Percentiles rank a stretch among this genome's conserved stretches.
These are phyloP conservation scores for Lasius fuliginosus DNA, from an alignment of 2,888 invertebrate species.

Conservation along the genomic window DNA sequence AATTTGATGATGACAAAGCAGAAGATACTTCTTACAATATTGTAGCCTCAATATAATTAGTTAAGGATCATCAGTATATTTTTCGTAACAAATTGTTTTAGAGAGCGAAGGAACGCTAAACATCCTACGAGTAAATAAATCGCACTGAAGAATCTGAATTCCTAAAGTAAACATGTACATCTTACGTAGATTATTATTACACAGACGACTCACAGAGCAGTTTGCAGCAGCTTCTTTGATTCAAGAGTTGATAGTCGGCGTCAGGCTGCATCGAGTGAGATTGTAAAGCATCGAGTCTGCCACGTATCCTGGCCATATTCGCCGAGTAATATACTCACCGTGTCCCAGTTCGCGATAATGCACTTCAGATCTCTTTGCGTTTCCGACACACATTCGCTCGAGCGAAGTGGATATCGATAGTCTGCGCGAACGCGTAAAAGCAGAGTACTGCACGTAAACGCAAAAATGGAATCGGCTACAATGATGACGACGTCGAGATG, in stretches of 20 bases:
- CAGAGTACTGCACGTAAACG: conserved; percentile 30
- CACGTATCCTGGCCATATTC: conserved; percentile 48
- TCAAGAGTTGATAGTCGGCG: conserved; percentile 1
- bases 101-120: background rate
- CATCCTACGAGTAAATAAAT: background rate
- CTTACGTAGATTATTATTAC: background rate
- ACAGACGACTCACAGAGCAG: background rate
- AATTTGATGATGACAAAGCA: background rate
- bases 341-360: conserved; percentile 50
- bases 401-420: conserved; percentile 43
- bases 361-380: conserved; percentile 47
- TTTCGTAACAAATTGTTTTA: background rate
- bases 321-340: conserved; percentile 41
- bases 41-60: background rate
- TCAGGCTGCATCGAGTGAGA: conserved; percentile 24
- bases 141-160: background rate
- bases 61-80: background rate
- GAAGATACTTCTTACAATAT: background rate
- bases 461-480: conserved; percentile 46
- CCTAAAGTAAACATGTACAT: background rate
- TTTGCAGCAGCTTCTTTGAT: conserved; percentile 28
- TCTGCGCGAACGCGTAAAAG: conserved; percentile 36
- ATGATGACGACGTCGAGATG: conserved; percentile 39
- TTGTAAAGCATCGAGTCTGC: conserved; percentile 32
- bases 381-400: conserved; percentile 52